Base-by-base conservation (phyloP, 2,797 vertebrate species). In the Huso huso region DNA sequence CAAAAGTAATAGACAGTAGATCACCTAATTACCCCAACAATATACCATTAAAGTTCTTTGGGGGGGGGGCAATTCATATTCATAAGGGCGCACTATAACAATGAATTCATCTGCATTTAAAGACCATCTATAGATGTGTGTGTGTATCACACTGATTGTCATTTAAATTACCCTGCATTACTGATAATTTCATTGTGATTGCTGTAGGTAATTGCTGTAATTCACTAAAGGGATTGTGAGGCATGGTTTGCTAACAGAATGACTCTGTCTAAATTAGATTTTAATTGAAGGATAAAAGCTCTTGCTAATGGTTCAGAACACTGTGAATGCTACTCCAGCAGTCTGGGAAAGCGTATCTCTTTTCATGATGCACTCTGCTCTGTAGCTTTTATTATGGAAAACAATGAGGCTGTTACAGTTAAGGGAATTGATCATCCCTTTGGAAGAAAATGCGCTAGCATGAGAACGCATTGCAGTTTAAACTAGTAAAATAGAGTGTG, bases 221-320 rank as follows among this genome's bases (percentile, higher is more conserved):
- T 66, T 66, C 65, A 62, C 48, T 63, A 66, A 66, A 37, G 61
- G 23, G 65, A 63, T 63, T 50, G 64, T 5, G 48, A 10, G 61
- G 49, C 55, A n/a, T 63, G 64, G 50, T 63, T 53, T 64, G 68
- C 64, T 64, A 66, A 69, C 64, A 70, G 62, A 70, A 70, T 49
- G n/a, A 50, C 64, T 66, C 53, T 66, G 64, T 70, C 64, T 66
- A 61, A 70, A 70, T 70, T 62, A 23, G 48, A 61, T 62, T 66
- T 70, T 66, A 70, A 62, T 69, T 69, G 68, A 65, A 37, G 68
- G 55, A 57, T 65, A 67, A 67, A 59, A 61, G 66, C 66, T 61
- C 18, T 23, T 67, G 66, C 66, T 67, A 67, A 67, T 67, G 49
- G 51, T 13, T 67, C 13, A 67, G 51, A 61, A 67, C 61, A 67